Base-by-base conservation (phyloP, 1,140 invertebrate species). In the Drosophila yakuba region DNA sequence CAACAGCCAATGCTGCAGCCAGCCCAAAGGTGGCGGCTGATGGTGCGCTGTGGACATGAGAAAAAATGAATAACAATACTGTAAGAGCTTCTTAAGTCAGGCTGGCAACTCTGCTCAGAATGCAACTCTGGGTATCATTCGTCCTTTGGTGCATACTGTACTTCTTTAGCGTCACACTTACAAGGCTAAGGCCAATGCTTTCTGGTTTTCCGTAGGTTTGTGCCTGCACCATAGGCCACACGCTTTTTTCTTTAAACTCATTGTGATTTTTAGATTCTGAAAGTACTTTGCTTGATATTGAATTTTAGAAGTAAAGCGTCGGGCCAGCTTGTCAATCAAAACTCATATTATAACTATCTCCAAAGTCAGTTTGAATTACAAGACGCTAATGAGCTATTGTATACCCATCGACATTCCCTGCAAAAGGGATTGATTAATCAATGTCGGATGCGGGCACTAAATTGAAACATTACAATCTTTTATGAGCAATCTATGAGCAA, bases 391-490 rank as follows among this genome's bases (percentile, higher is more conserved):
- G 59, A 64, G 60, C 61, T 11, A 76, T 75, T 76, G 73, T 75
- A 12, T 44, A 25, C 10, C 35, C 38, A 51, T 39, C 59, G 39
- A 62, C 50, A 54, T 41, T 32, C 8, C 17, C 60, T n/a, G 12
- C 15, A 55, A 43, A 35, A 50, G 41, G 39, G 39, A 4, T 66
- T 51, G 39, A 68, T 69, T 77, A 77, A 77, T 76, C 56, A 77
- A 77, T 38, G 41, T 45, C 52, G 38, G 48, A 75, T 75, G 72
- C 73, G 72, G 68, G 69, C 41, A 17, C 41, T 64, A 75, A 75
- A 75, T 75, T 75, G 61, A 75, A 58, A 67, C 69, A 74, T 67
- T 73, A 57, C 52, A 43, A 60, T 45, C 63, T 59, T 79, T 80
- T 50, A 79, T 78, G 75, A 52, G 55, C 76, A 78, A 60, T 63